A percentile compares a stretch with the other conserved stretches of the same genome.
Evolutionary conservation across 2,888 invertebrate species (phyloP).

Genomic region (Tyria jacobaeae): DNA sequence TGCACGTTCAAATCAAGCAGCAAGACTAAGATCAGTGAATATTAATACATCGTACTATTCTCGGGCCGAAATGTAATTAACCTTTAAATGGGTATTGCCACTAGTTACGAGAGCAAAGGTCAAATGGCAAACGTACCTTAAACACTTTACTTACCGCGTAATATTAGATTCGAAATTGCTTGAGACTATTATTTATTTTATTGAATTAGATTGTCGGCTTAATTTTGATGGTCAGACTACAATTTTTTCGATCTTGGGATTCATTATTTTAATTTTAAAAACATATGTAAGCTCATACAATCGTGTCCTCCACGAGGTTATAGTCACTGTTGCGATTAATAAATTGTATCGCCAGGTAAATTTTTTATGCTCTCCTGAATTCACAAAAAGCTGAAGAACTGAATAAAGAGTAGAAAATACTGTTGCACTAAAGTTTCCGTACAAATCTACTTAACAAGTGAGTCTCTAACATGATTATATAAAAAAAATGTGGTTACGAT

Average conservation of each 20-base stretch:
- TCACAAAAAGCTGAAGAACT: too few relatives aligned
- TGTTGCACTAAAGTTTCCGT: too few relatives aligned
- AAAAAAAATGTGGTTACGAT: too few relatives aligned
- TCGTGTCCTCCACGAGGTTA: too few relatives aligned
- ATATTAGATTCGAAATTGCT: constrained; percentile 19
- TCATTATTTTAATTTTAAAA: not conserved
- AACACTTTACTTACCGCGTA: constrained; percentile 14
- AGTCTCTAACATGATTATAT: too few relatives aligned
- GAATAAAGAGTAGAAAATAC: too few relatives aligned
- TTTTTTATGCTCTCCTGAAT: too few relatives aligned
- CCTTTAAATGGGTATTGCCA: constrained; percentile 14
- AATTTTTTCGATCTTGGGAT: not conserved
- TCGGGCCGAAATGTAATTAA: constrained; percentile 10
- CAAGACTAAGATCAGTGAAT: not conserved
- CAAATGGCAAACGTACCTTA: constrained; percentile 14
- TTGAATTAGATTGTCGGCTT: constrained; percentile 2
- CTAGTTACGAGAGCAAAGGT: constrained; percentile 8
- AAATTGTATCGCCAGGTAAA: too few relatives aligned
- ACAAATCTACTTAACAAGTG: too few relatives aligned
- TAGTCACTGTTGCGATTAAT: too few relatives aligned
- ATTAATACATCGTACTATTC: constrained; percentile 9
- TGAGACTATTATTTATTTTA: constrained; percentile 25
- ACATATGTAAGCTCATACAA: too few relatives aligned
- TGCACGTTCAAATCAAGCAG: not conserved
- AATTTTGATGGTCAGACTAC: not conserved